A percentile compares a stretch with the other conserved stretches of the same genome.
Conservation (phyloP, 1,140 invertebrate species). For the Scaptomyza montana region DNA sequence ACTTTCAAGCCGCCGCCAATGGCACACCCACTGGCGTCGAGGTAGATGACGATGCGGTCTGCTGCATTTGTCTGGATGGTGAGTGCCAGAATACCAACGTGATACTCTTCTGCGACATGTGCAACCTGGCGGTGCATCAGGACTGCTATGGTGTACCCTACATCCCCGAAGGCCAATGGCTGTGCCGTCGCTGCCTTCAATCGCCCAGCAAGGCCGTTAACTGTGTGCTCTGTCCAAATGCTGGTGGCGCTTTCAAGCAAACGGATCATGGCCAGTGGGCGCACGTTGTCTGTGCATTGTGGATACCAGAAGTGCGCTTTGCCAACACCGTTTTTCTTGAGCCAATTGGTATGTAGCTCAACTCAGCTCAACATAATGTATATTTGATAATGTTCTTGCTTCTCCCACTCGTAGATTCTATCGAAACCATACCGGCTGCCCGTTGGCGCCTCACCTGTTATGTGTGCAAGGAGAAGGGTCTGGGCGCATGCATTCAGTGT, state of each 20-base stretch:
- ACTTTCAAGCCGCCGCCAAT: slow-evolving; percentile 88
- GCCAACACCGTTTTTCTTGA: slow-evolving; percentile 98
- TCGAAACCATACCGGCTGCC: slow-evolving; percentile 97
- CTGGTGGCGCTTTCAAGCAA: slow-evolving; percentile 99
- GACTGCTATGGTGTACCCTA: slow-evolving; percentile 99
- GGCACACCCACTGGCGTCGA: slow-evolving; percentile 88
- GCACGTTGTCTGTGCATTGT: slow-evolving; percentile 99
- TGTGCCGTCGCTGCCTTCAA: slow-evolving; percentile 96
- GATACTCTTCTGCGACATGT: slow-evolving; percentile 99
- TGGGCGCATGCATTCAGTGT: slow-evolving; percentile 99
- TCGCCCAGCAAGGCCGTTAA: slow-evolving; percentile 97
- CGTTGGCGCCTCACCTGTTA: slow-evolving; percentile 98
- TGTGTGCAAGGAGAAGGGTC: slow-evolving; percentile 96
- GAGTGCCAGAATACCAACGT: slow-evolving; percentile 89
- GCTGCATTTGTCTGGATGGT: slow-evolving; percentile 97
- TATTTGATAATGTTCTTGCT: not conserved
- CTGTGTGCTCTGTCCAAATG: slow-evolving; percentile 98
- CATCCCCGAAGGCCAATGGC: slow-evolving; percentile 99
- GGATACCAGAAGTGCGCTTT: slow-evolving; percentile 99
- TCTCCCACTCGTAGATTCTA: slow-evolving; percentile 88
- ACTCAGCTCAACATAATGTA: not conserved
- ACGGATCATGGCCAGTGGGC: slow-evolving; percentile 98
- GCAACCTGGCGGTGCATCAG: slow-evolving; percentile 99
- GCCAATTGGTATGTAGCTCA: slow-evolving; percentile 88
- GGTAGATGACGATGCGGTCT: slow-evolving; percentile 98